Evolutionary conservation across 2,888 invertebrate species (phyloP), one percentile per base, ranked within the genome.

Genomic region (Ditylenchus weischeri): DNA sequence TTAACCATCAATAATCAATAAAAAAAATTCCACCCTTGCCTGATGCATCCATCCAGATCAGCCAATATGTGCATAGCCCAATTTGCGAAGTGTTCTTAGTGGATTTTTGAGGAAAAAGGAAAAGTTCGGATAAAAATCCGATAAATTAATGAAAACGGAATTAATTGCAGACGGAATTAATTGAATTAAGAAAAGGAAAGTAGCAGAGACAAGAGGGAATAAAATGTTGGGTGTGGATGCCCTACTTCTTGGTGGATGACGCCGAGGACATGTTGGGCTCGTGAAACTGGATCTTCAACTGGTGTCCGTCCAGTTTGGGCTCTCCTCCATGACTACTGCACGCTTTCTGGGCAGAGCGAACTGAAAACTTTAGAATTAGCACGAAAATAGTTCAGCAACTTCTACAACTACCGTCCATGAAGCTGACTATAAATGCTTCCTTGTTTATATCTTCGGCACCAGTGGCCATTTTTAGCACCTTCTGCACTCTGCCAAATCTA

Each of bases 281-380:
- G 62, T 66, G 64, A 29, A 63, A 71, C 13, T 67, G 59, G 50
- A 71, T 68, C 5, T 58, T 60, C 36, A 64, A 71, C 7, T 62
- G 35, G 10, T 47, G 64, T 29, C 60, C 50, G 7, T 72, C 71
- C n/a, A 72, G 59, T 13, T 59, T 59, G 7, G 68, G 64, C 35
- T 66, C 67, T 21, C 65, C 66, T 11, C 57, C 35, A 48, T 66
- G 61, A 11, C 43, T 43, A 11, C 29, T 29, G 29, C 54, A 54
- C 11, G 72, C 74, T 57, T 69, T 68, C 43, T 57, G 62, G 18
- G 74, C 75, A 11, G 70, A 65, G 19, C 72, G 62, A 2, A 69
- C 43, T 43, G 8, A 3, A 43, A 43, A 43, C 1, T 43, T 6
- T 10, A 43, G 43, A 43, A 43, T 43, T 43, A 43, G 11, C 1